phyloP scores from a whole-genome alignment of 2,888 invertebrate genomes.

The Acrocyrtus sp. region DNA sequence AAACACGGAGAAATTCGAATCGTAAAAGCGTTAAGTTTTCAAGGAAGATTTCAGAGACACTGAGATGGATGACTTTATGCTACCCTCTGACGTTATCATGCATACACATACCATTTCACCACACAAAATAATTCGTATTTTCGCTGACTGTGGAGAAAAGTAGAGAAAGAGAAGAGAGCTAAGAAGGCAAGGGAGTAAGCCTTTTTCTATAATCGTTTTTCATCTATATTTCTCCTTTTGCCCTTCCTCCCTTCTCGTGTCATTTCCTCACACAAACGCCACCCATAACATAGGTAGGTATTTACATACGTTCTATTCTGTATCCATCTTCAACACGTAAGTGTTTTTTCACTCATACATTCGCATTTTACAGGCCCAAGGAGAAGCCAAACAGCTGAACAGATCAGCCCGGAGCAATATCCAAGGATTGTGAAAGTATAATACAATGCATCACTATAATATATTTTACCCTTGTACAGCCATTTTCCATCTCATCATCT shows the following conservation, averaged over 20 bases:
- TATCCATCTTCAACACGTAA: no score
- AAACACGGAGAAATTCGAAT: slow-evolving; percentile 29
- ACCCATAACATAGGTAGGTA: no score
- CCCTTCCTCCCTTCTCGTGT: slow-evolving; percentile 8
- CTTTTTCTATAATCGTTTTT: slow-evolving; percentile 37
- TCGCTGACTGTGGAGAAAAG: not conserved
- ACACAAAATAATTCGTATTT: slow-evolving; percentile 2
- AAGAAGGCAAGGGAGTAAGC: not conserved
- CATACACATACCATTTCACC: not conserved
- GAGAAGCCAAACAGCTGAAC: no score
- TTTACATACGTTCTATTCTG: no score
- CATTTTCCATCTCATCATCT: slow-evolving; percentile 59
- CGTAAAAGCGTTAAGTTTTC: slow-evolving; percentile 15
- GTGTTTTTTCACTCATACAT: no score
- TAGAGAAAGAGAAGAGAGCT: not conserved
- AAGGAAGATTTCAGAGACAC: slow-evolving; percentile 23
- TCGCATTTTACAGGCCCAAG: no score
- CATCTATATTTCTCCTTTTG: slow-evolving; percentile 18
- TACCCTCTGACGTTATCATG: not conserved
- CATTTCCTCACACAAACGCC: slow-evolving; percentile 8
- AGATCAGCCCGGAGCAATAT: slow-evolving; percentile 45
- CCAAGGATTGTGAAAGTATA: slow-evolving; percentile 52
- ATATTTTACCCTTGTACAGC: no score
- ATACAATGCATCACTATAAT: slow-evolving; percentile 60
- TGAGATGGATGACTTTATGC: slow-evolving; percentile 42